A percentile compares a stretch with the other conserved stretches of the same genome.
phyloP scores from a whole-genome alignment of 2,888 invertebrate species.

The Ptychoptera albimana region DNA sequence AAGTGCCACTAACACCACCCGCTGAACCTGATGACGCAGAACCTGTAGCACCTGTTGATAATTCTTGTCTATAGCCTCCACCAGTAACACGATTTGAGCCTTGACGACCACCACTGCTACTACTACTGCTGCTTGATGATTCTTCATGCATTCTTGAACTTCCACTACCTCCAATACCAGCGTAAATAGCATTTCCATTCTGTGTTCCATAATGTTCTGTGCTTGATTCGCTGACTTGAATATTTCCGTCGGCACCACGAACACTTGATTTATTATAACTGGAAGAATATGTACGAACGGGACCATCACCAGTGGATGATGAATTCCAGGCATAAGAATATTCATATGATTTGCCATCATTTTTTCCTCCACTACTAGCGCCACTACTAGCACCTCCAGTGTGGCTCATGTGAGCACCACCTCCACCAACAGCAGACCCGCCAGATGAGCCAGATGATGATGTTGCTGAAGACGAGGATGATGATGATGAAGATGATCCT shows the following conservation, averaged over 20 bases:
- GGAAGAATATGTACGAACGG: slow-evolving; percentile 18
- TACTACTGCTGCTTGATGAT: neutral
- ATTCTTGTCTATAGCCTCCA: neutral
- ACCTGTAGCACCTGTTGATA: slow-evolving; percentile 1
- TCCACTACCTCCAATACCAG: neutral
- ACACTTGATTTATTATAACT: slow-evolving; percentile 21
- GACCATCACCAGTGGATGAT: slow-evolving; percentile 12
- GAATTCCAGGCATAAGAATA: slow-evolving; percentile 9
- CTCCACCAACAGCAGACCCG: neutral
- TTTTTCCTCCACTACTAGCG: slow-evolving; percentile 5
- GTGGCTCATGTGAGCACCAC: neutral
- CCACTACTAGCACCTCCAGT: slow-evolving; percentile 4
- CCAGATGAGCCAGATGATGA: neutral
- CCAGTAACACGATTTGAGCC: slow-evolving; percentile 9
- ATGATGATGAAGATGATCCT: neutral
- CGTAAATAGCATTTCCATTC: too few relatives aligned
- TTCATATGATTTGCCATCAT: neutral
- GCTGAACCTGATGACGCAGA: slow-evolving; percentile 1
- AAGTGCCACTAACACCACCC: slow-evolving; percentile 3
- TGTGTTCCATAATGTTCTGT: slow-evolving; percentile 25
- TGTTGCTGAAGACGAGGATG: neutral
- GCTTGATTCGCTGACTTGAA: slow-evolving; percentile 33
- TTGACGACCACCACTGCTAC: slow-evolving; percentile 4
- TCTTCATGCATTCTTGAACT: neutral
- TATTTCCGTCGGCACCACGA: slow-evolving; percentile 32